Base-by-base conservation (phyloP, 2,113 vertebrate species). In the Carettochelys insculpta region DNA sequence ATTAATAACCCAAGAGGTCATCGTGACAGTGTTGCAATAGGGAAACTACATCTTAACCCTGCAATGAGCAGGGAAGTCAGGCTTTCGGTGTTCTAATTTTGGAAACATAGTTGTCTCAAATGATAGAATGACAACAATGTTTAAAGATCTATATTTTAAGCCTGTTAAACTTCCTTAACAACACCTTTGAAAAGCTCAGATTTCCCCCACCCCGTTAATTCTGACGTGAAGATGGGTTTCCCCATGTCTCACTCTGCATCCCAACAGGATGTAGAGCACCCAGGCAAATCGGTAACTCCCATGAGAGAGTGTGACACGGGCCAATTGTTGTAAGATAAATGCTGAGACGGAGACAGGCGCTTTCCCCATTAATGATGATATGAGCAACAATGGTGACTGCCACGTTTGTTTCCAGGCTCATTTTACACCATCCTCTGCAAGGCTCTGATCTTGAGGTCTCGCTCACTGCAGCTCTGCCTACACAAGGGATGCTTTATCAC, bases 401-500 rank as follows among this genome's bases (percentile, higher is more conserved):
- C 31, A 22, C n/a, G 34, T 65, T 79, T 48, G n/a, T 80, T 50
- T 38, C 41, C 12, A 13, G 19, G 48, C 54, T 52, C 16, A 6
- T 47, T 88, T n/a, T 19, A 24, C 58, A 3, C 16, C 3, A 22
- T 22, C 52, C 75, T 75, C 77, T 50, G 34, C 75, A 68, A 29
- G 61, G 22, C 34, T 2, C 0, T 12, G 22, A 53, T 29, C 8
- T 12, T 5, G 31, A 19, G 47, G 31, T 41, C 9, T 54, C 10
- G 53, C 51, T 4, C 24, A 5, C 50, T 12, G 1, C 3, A 3
- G 29, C 85, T 11, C 25, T 52, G n/a, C 31, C 58, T 71, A 19
- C 1, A 7, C 22, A 12, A 17, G 5, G 41, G 11, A 73, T 11
- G 24, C 71, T 45, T 2, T 48, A 8, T 17, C 48, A 38, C 0